phyloP scores from a whole-genome alignment of 2,888 invertebrate species.

The Nephrocerus scutellatus region DNA sequence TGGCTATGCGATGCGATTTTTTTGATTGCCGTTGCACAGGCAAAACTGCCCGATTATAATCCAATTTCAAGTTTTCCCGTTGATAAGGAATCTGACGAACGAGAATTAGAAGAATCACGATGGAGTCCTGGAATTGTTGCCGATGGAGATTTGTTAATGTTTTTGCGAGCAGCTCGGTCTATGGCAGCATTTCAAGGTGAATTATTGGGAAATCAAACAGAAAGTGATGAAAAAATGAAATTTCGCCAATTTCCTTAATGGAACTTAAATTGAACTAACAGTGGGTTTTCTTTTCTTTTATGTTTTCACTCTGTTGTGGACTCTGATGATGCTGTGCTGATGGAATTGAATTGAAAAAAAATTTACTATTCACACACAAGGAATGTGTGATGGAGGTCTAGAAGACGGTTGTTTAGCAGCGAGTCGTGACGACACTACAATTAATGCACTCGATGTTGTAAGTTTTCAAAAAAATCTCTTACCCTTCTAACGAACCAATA shows the following conservation, averaged over 20 bases:
- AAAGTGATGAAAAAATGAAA: no score
- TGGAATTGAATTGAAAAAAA: constrained; percentile 6
- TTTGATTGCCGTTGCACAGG: constrained; percentile 35
- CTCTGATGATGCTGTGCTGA: constrained; percentile 12
- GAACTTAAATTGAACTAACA: background rate
- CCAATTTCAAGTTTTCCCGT: constrained; percentile 50
- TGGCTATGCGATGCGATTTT: no score
- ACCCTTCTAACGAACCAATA: no score
- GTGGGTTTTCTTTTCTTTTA: background rate
- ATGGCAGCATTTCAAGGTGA: constrained; percentile 90
- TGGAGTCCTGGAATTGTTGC: constrained; percentile 91
- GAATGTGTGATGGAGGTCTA: constrained; percentile 97
- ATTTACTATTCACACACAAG: constrained; percentile 42
- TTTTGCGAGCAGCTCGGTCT: constrained; percentile 90
- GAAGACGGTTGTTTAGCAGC: constrained; percentile 97
- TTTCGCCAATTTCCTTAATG: no score
- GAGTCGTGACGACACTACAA: constrained; percentile 93
- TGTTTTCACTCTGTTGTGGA: constrained; percentile 1
- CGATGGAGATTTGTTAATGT: constrained; percentile 95
- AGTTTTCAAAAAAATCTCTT: constrained; percentile 41
- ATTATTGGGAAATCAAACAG: no score
- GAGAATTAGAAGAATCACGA: constrained; percentile 72
- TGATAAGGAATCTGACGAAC: constrained; percentile 49
- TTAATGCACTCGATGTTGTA: constrained; percentile 91
- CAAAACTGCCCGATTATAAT: constrained; percentile 50